Conservation (phyloP, 1,140 invertebrate species). For the Trachelipus rathkii region DNA sequence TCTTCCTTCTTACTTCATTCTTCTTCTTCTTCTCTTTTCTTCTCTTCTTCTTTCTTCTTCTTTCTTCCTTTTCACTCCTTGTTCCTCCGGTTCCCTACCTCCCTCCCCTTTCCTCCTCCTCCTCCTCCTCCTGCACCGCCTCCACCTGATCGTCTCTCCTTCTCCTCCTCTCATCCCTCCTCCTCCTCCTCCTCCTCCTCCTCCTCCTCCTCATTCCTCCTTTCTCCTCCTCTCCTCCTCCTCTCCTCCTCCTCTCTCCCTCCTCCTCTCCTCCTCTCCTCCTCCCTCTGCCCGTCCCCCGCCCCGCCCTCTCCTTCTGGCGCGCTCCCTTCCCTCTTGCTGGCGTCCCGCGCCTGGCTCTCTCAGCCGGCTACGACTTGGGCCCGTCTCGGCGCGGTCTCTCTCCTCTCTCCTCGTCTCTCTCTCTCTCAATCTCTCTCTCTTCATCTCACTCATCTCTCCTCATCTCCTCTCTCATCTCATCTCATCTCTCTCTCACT, state of each 20-base stretch:
- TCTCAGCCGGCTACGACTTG: too few relatives aligned
- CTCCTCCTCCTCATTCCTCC: neutral
- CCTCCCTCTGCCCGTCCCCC: neutral
- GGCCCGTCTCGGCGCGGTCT: too few relatives aligned
- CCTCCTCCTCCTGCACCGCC: neutral
- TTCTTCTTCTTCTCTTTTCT: neutral
- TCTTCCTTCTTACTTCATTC: neutral
- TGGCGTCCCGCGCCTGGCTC: neutral
- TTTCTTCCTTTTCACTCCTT: neutral
- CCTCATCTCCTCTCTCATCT: slow-evolving; percentile 20
- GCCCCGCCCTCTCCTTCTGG: neutral
- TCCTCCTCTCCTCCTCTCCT: neutral
- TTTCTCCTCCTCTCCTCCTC: neutral
- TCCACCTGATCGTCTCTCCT: neutral
- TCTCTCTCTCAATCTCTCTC: too few relatives aligned
- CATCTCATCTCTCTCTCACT: slow-evolving; percentile 20
- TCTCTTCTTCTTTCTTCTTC: neutral
- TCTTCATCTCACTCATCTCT: slow-evolving; percentile 2
- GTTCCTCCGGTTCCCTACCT: neutral
- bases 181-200: neutral
- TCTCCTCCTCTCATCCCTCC: neutral
- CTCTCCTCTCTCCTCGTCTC: slow-evolving; percentile 19
- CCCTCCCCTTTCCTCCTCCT: neutral
- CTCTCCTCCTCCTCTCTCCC: neutral
- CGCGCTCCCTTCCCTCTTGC: neutral